These are phyloP conservation scores for Beaufortia kweichowensis DNA, from an alignment of 2,113 vertebrate genomes.

Conservation along the genomic window DNA sequence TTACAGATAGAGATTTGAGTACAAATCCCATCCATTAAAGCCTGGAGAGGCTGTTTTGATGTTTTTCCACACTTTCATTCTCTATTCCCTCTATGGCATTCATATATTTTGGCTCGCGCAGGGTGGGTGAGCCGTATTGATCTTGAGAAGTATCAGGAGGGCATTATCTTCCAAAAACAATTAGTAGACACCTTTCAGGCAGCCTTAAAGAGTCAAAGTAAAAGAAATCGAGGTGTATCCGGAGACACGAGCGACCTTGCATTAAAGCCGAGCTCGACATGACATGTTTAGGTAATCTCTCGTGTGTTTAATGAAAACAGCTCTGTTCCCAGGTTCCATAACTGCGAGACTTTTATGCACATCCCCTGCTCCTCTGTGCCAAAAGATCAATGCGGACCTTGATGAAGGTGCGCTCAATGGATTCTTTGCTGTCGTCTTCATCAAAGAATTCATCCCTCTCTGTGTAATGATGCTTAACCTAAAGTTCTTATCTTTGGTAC, in stretches of 20 bases:
- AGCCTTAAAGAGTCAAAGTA: conserved; percentile 4
- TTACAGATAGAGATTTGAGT: neutral
- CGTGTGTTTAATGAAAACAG: conserved; percentile 8
- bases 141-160: conserved; percentile 5
- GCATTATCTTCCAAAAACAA: conserved; percentile 30
- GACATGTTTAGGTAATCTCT: conserved; percentile 30
- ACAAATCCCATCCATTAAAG: neutral
- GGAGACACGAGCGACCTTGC: conserved; percentile 2
- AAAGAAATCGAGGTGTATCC: neutral
- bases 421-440: conserved; percentile 78
- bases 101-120: neutral
- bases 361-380: conserved; percentile 50
- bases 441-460: conserved; percentile 80
- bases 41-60: neutral
- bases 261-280: neutral
- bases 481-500: conserved; percentile 79
- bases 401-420: conserved; percentile 79
- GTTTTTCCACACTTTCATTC: neutral
- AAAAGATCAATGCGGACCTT: conserved; percentile 77
- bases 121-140: conserved; percentile 14
- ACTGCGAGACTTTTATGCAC: conserved; percentile 27
- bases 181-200: neutral
- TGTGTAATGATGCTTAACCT: conserved; percentile 81
- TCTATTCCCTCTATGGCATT: neutral
- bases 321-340: conserved; percentile 4